These are phyloP conservation scores for Fragum fragum DNA, from an alignment of 2,888 invertebrate genomes.

Conservation along the genomic window DNA sequence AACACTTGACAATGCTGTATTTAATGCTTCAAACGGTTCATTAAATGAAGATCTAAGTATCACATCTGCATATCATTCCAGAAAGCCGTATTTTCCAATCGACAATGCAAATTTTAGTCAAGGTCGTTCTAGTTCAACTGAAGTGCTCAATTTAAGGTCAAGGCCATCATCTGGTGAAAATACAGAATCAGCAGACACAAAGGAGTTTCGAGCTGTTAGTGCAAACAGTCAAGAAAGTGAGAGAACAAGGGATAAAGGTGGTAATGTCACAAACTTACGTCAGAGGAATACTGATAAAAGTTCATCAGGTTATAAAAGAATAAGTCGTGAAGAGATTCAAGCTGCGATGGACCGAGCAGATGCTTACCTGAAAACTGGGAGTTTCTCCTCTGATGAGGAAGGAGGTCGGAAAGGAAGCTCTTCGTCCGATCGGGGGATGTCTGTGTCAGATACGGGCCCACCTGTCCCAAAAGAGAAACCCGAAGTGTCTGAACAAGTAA, in stretches of 20 bases:
- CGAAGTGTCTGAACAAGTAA: constrained; percentile 41
- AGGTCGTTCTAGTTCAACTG: constrained; percentile 61
- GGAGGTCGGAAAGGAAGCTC: constrained; percentile 51
- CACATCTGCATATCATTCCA: constrained; percentile 65
- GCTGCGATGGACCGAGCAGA: constrained; percentile 79
- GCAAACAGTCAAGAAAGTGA: not conserved
- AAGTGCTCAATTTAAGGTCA: constrained; percentile 56
- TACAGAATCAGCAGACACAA: constrained; percentile 40
- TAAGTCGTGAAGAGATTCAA: constrained; percentile 80
- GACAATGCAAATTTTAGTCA: constrained; percentile 59
- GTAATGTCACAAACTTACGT: constrained; percentile 46
- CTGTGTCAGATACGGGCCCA: constrained; percentile 49
- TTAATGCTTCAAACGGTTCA: constrained; percentile 59
- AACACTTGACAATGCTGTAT: constrained; percentile 56
- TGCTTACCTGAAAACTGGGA: constrained; percentile 72
- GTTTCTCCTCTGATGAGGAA: constrained; percentile 63
- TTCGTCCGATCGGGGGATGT: constrained; percentile 41
- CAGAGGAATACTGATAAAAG: constrained; percentile 51
- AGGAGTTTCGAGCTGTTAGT: not conserved
- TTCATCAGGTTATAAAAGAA: constrained; percentile 64
- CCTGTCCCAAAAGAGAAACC: constrained; percentile 24
- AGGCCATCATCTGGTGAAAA: constrained; percentile 29
- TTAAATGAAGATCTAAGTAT: constrained; percentile 63
- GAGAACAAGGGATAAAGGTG: constrained; percentile 40
- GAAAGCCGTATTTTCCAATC: constrained; percentile 57